Conservation (phyloP, 2,113 vertebrate genomes). For the Damaliscus lunatus region DNA sequence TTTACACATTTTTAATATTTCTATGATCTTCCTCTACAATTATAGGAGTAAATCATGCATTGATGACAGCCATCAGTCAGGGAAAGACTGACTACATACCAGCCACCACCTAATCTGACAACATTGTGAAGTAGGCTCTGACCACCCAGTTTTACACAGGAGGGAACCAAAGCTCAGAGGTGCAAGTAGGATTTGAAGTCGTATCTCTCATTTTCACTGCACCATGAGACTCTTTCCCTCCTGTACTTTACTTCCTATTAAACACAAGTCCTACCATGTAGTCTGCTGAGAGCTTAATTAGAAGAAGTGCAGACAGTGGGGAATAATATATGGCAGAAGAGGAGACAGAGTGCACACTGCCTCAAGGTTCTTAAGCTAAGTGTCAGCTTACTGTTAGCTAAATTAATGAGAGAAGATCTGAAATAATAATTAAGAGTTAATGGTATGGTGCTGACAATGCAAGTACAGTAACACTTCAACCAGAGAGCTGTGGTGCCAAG, state of each 20-base stretch:
- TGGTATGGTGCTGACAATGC: neutral
- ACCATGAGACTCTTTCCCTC: neutral
- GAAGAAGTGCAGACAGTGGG: neutral
- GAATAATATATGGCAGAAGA: neutral
- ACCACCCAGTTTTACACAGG: neutral
- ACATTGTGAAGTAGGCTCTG: neutral
- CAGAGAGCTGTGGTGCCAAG: neutral
- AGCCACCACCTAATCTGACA: neutral
- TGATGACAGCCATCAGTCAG: neutral
- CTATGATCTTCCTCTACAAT: neutral
- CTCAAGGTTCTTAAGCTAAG: neutral
- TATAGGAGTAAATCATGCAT: neutral
- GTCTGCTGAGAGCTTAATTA: neutral
- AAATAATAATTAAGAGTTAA: neutral
- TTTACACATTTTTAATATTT: neutral
- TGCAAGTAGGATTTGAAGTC: neutral
- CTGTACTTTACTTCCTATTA: neutral
- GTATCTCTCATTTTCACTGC: neutral
- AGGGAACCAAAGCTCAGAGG: neutral
- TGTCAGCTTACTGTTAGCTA: neutral
- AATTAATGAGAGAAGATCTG: neutral
- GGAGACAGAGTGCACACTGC: neutral
- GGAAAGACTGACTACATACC: neutral
- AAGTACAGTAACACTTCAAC: neutral
- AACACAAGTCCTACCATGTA: neutral